phyloP scores from a whole-genome alignment of 1,140 invertebrate genomes.

The Ylistrum balloti region DNA sequence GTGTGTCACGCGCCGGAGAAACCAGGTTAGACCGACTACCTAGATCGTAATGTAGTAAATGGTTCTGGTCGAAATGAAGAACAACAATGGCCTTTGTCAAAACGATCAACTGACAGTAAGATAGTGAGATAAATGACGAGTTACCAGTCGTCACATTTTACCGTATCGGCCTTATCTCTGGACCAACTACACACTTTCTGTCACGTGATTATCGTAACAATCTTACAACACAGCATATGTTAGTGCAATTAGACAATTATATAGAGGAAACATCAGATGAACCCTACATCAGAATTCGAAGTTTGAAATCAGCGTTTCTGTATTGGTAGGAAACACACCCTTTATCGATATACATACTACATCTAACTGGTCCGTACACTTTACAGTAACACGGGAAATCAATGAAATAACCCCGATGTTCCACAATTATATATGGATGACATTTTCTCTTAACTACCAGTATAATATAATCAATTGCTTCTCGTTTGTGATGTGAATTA shows the following conservation, averaged over 20 bases:
- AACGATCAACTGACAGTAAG: neutral
- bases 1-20: neutral
- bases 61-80: neutral
- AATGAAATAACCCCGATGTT: neutral
- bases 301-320: neutral
- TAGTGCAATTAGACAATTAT: neutral
- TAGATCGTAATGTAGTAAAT: neutral
- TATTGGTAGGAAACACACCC: neutral
- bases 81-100: neutral
- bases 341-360: neutral
- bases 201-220: neutral
- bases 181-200: neutral
- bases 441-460: neutral
- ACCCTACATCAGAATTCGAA: neutral
- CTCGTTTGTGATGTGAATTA: neutral
- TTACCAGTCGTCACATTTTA: neutral
- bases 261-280: neutral
- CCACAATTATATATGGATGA: neutral
- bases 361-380: neutral
- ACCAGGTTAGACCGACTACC: neutral
- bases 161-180: neutral
- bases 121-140: neutral
- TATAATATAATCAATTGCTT: neutral
- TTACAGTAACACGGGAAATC: neutral
- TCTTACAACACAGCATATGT: neutral